Evolutionary conservation across 2,113 vertebrate species (phyloP).

Genomic region (Neolamprologus hecqui): DNA sequence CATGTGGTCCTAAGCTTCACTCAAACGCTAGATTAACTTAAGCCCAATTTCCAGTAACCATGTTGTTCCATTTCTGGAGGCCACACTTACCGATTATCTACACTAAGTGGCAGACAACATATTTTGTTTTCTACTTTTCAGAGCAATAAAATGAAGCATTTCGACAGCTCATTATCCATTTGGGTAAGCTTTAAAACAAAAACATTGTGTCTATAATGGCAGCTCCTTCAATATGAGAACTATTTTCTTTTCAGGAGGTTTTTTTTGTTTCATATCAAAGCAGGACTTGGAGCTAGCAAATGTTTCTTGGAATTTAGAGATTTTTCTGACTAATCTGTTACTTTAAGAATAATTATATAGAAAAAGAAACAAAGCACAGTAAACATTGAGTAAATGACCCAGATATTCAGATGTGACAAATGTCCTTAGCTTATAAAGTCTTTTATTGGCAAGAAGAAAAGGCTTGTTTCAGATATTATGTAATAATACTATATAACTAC

Average conservation of each 20-base stretch:
- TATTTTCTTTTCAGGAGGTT: not conserved
- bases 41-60: slow-evolving; percentile 9
- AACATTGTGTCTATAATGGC: not conserved
- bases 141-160: not conserved
- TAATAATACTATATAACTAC: not conserved
- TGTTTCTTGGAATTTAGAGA: not conserved
- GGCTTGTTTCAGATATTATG: not conserved
- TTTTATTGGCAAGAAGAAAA: not conserved
- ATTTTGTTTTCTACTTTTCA: not conserved
- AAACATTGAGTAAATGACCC: not conserved
- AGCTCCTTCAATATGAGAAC: not conserved
- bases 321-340: not conserved
- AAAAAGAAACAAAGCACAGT: not conserved
- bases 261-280: not conserved
- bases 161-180: not conserved
- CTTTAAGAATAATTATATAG: not conserved
- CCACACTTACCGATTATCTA: not conserved
- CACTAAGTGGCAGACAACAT: not conserved
- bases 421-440: not conserved
- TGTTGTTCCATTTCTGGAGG: not conserved
- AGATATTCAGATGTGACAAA: not conserved
- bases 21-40: slow-evolving; percentile 20
- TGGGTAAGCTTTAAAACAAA: not conserved
- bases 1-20: not conserved
- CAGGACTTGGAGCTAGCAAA: not conserved